These are phyloP conservation scores for Subacronicta megacephala DNA, from an alignment of 2,888 invertebrate species.

Conservation along the genomic window DNA sequence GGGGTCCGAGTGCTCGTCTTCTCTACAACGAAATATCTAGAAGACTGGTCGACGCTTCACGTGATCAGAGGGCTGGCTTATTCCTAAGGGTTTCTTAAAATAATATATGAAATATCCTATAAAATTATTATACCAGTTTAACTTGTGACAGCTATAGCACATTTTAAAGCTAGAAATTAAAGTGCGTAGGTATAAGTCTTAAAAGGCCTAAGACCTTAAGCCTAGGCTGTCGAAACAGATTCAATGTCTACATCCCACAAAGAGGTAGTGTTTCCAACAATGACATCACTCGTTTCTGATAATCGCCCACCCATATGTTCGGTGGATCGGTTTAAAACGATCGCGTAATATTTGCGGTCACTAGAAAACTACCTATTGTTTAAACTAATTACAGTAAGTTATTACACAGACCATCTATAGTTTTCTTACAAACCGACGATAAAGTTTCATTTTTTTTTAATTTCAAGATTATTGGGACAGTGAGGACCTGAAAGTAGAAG, in stretches of 20 bases:
- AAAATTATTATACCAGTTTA: too few relatives aligned
- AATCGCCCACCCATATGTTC: slow-evolving; percentile 51
- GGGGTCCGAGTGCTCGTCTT: too few relatives aligned
- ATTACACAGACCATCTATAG: neutral
- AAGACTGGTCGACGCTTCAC: too few relatives aligned
- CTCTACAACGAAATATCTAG: too few relatives aligned
- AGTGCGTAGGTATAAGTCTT: slow-evolving; percentile 33
- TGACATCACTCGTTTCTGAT: slow-evolving; percentile 54
- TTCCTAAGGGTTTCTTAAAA: too few relatives aligned
- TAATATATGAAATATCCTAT: too few relatives aligned
- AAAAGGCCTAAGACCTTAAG: slow-evolving; percentile 36
- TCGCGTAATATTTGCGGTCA: slow-evolving; percentile 49
- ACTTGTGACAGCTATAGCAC: too few relatives aligned
- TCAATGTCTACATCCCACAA: slow-evolving; percentile 35
- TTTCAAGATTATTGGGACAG: slow-evolving; percentile 7
- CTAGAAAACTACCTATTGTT: slow-evolving; percentile 15
- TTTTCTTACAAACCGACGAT: neutral
- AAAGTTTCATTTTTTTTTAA: neutral
- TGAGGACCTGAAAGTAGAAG: too few relatives aligned
- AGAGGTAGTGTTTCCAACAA: slow-evolving; percentile 29
- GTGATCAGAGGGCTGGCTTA: too few relatives aligned
- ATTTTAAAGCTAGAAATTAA: neutral
- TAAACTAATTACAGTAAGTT: slow-evolving; percentile 6
- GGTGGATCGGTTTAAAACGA: slow-evolving; percentile 37
- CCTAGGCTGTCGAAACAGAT: slow-evolving; percentile 25